These are phyloP conservation scores for Euphydryas editha DNA, from an alignment of 2,888 invertebrate species.

Conservation along the genomic window DNA sequence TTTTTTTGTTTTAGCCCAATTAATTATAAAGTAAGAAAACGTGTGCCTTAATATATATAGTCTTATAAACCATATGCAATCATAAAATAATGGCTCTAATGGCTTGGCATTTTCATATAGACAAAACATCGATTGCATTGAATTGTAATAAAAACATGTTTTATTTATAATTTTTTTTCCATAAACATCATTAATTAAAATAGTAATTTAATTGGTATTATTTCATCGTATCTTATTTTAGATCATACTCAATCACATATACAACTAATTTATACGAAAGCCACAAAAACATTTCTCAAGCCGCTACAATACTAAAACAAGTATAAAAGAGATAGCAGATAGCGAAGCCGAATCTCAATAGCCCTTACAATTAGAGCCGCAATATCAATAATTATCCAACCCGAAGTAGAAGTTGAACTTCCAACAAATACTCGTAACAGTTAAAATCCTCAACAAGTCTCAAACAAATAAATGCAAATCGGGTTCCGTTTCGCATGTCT, in stretches of 20 bases:
- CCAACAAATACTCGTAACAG: slow-evolving; percentile 40
- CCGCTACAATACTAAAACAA: background rate
- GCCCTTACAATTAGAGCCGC: slow-evolving; percentile 30
- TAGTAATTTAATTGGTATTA: too few relatives aligned
- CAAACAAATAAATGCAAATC: slow-evolving; percentile 55
- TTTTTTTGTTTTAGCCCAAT: slow-evolving; percentile 4
- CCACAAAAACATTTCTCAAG: background rate
- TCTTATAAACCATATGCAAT: too few relatives aligned
- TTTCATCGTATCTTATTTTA: too few relatives aligned
- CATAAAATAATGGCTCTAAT: too few relatives aligned
- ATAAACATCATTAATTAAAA: background rate
- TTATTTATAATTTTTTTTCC: background rate
- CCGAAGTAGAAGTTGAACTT: slow-evolving; percentile 27
- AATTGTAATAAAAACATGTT: background rate
- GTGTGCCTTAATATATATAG: too few relatives aligned
- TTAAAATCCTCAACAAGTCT: slow-evolving; percentile 47
- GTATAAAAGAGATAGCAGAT: background rate
- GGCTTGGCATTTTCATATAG: too few relatives aligned
- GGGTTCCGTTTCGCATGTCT: slow-evolving; percentile 55
- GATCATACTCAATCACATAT: too few relatives aligned
- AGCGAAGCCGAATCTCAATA: slow-evolving; percentile 23
- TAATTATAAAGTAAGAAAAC: background rate
- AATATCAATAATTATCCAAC: slow-evolving; percentile 39
- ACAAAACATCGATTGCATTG: background rate
- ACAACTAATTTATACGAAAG: background rate